Base-by-base conservation (phyloP, 1,140 invertebrate genomes). In the Dinoponera quadriceps region DNA sequence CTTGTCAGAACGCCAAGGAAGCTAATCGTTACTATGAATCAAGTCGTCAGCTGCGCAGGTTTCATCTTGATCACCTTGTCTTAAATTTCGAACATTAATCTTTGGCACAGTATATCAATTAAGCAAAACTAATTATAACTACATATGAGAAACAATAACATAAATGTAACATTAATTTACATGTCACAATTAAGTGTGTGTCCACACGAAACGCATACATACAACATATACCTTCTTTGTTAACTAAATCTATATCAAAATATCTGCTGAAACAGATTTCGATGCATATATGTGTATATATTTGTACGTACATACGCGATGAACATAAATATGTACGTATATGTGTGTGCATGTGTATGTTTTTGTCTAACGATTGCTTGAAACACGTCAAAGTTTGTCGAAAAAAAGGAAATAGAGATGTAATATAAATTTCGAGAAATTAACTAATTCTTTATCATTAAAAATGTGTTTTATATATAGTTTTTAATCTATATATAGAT, bases 31-130 rank as follows among this genome's bases (percentile, higher is more conserved):
- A 55, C 48, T 85, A 84, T 85, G 84, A 89, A 91, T 85, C 88
- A 91, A 90, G 85, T 87, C 78, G 86, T 77, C 83, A 91, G 78
- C 77, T 88, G 78, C 51, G 38, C 78, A 88, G 85, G 71, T 85
- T 63, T 85, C 66, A 83, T 82, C 66, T 74, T 77, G 51, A 90
- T 90, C 66, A 88, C 74, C 74, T 87, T 81, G 84, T 82, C 85
- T 88, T 73, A 90, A 92, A 92, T 92, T 92, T 92, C 92, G 91
- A 92, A 92, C 90, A 91, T 91, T 88, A 87, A 92, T 92, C 91
- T 92, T 92, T 92, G 91, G 91, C 91, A 92, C 91, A 90, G 86
- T 91, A 86, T 88, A 54, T 89, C 88, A 84, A 84, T 88, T 89
- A 88, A 88, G 75, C 78, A 72, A 85, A 80, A 86, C 81, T 83